Evolutionary conservation across 2,888 invertebrate genomes (phyloP).

Genomic region (Apodemia hepburni): DNA sequence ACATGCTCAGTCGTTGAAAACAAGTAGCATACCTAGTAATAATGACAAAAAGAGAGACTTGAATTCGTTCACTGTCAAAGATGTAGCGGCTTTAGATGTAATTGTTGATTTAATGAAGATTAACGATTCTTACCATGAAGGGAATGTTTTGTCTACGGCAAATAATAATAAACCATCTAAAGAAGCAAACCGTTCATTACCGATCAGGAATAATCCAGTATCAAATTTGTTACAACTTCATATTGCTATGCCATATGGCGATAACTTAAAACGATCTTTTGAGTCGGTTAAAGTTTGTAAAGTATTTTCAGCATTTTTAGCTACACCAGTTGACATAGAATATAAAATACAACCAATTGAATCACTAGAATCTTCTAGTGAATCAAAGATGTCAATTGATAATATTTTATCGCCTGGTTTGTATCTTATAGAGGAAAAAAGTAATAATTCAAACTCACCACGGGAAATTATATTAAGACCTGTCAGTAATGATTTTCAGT

Average conservation of each 20-base stretch:
- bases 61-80: conserved; percentile 49
- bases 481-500: conserved; percentile 36
- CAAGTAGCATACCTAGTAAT: too few species aligned
- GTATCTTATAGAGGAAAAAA: conserved; percentile 49
- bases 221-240: conserved; percentile 57
- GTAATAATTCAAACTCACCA: conserved; percentile 30
- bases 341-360: conserved; percentile 55
- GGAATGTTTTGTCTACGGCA: not conserved
- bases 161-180: not conserved
- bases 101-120: conserved; percentile 50
- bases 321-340: conserved; percentile 56
- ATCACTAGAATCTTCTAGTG: conserved; percentile 36
- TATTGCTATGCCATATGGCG: conserved; percentile 48
- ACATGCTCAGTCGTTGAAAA: too few species aligned
- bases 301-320: conserved; percentile 56
- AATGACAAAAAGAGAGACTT: too few species aligned
- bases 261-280: conserved; percentile 44
- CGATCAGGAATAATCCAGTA: conserved; percentile 18
- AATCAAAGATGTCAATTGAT: conserved; percentile 15
- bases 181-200: conserved; percentile 2
- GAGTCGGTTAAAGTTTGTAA: conserved; percentile 43
- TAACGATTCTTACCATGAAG: not conserved
- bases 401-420: conserved; percentile 43
- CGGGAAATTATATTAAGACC: conserved; percentile 45
- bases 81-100: conserved; percentile 56